Base-by-base conservation (phyloP, 2,113 vertebrate species). In the Nannospalax galili region DNA sequence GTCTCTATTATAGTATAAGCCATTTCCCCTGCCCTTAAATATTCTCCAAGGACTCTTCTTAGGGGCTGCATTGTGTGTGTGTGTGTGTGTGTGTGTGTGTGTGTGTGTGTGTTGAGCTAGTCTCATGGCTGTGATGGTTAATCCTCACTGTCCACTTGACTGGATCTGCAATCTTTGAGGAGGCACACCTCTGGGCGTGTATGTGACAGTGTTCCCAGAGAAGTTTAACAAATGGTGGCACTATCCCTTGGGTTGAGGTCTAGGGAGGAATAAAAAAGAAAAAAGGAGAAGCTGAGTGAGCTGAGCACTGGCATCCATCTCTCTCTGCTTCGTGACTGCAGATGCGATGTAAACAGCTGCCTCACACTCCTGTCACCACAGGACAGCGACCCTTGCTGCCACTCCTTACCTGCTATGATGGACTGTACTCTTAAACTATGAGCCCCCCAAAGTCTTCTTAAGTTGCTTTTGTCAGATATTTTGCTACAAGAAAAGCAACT, bases 11-110 rank as follows among this genome's bases (percentile, higher is more conserved):
- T 17, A 72, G 24, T 62, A 12, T 19, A 12, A 62, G 74, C 1
- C 16, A 62, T 94, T 45, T 32, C 22, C 4, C 45, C 28, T 74
- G 12, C 5, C 48, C 26, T 84, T 93, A 86, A 84, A 90, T 89
- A 67, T 58, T 89, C 74, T 92, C 82, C 19, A 42, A 81, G 77
- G 91, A 67, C 11, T 60, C 64, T 32, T 81, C 81, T 78, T 64
- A 7, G 72, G 37, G 30, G 42, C 32, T 89, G 20, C 73, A 17
- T 22, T 73, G 20, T 28, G 28, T 1, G 16, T 5, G 2, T 72
- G 20, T 28, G 28, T n/a, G n/a, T n/a, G n/a, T n/a, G n/a, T n/a
- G n/a, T n/a, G n/a, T n/a, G n/a, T n/a, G n/a, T n/a, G n/a, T n/a
- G n/a, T n/a, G n/a, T n/a, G n/a, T 30, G 45, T 1, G 16, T 5